Base-by-base conservation (phyloP, 2,113 vertebrate genomes). In the Scytalopus superciliaris region DNA sequence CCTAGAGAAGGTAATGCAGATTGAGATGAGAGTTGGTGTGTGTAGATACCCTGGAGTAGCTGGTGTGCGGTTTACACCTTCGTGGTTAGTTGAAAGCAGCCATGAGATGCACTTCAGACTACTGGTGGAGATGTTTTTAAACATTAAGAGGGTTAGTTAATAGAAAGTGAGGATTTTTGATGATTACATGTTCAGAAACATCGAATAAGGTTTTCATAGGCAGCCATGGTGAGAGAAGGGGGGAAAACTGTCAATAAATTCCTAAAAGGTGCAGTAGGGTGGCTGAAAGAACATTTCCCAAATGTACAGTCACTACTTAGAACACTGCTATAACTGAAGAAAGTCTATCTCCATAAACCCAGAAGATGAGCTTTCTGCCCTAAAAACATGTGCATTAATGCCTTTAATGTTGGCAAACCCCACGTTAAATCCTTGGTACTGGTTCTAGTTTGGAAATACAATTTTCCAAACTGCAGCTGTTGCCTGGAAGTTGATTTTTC, bases 251-350 rank as follows among this genome's bases (percentile, higher is more conserved):
- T 3, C 53, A 31, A 7, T 47, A 52, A 47, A 27, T 82, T 3
- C 22, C 23, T 69, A 0, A 13, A 42, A 5, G 0, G 1, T 8
- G 27, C 7, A 0, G 17, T 12, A 5, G 22, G 39, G 28, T 11
- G 19, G 37, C 44, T 72, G 12, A 33, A 19, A 49, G 64, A 53
- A 37, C 18, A 2, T 42, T 64, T 90, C n/a, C 57, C 52, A 57
- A 56, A 53, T 3, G 6, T 25, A 11, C 22, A 33, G 4, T 9
- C 60, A 22, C 70, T 87, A 10, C 2, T 64, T 72, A 33, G n/a
- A 33, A 62, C 45, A 47, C 7, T 76, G 27, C 28, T 80, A 0
- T 11, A 62, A 33, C 19, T 42, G 23, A 39, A 69, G n/a, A 57
- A 87, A 73, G 79, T 84, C 9, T 55, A 0, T 19, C 62, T 83